phyloP scores from a whole-genome alignment of 2,797 vertebrate genomes.

The Clarias platycephalus region DNA sequence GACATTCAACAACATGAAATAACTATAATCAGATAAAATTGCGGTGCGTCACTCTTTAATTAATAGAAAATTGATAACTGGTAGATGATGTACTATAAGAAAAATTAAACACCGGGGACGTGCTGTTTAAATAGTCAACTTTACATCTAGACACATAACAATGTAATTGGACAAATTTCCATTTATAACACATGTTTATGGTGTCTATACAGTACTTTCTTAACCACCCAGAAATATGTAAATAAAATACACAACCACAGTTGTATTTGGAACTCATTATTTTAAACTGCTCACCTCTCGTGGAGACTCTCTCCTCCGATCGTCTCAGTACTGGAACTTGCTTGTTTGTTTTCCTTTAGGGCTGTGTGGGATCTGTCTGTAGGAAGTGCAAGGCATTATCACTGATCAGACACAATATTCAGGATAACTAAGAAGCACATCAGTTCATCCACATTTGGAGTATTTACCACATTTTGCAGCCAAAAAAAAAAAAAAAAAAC shows the following conservation, averaged over 20 bases:
- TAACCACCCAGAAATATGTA: background rate
- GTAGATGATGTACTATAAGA: background rate
- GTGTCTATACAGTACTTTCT: background rate
- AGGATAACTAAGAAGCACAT: background rate
- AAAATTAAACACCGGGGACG: background rate
- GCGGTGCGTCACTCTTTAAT: background rate
- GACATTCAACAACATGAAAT: background rate
- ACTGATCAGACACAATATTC: slow-evolving; percentile 16
- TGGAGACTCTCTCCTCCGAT: slow-evolving; percentile 44
- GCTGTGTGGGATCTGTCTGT: slow-evolving; percentile 63
- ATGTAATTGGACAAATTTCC: too few relatives aligned
- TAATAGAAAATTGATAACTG: background rate
- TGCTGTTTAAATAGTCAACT: background rate
- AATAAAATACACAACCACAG: background rate
- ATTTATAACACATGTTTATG: background rate
- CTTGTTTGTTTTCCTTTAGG: slow-evolving; percentile 58
- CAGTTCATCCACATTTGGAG: background rate
- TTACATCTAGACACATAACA: background rate
- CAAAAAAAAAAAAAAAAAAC: too few relatives aligned
- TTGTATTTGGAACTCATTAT: background rate
- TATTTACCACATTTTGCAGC: background rate
- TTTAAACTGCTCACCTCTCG: slow-evolving; percentile 62
- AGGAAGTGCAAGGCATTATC: background rate
- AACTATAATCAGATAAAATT: background rate
- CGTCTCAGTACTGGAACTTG: slow-evolving; percentile 55